Evolutionary conservation across 1,140 invertebrate genomes (phyloP).

Genomic region (Lepidurus arcticus): DNA sequence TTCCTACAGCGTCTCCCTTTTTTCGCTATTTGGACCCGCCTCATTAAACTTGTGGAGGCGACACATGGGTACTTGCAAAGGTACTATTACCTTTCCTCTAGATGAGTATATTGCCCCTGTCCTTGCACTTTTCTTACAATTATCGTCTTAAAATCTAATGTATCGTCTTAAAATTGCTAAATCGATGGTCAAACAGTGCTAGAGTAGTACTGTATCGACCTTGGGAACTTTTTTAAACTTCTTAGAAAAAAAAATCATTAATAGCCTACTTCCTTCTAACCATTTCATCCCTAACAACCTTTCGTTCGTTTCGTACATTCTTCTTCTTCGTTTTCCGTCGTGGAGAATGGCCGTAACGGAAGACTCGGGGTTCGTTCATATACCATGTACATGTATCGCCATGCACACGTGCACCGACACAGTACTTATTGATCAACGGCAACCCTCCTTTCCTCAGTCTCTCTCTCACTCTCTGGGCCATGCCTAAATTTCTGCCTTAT

Average conservation of each 20-base stretch:
- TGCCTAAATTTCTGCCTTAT: background rate
- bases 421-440: conserved; percentile 18
- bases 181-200: background rate
- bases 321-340: background rate
- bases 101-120: too few relatives aligned
- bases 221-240: too few relatives aligned
- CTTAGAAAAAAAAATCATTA: background rate
- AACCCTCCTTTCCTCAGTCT: background rate
- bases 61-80: background rate
- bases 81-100: too few relatives aligned
- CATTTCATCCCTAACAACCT: background rate
- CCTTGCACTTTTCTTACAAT: too few relatives aligned
- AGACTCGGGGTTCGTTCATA: background rate
- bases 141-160: too few relatives aligned
- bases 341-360: background rate
- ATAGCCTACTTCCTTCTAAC: background rate
- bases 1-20: background rate
- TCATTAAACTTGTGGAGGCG: background rate
- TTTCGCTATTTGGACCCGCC: background rate
- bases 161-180: background rate
- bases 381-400: background rate
- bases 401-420: background rate
- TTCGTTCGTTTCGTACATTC: background rate
- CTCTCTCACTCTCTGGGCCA: background rate
- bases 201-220: too few relatives aligned